Conservation (phyloP, 2,797 vertebrate genomes). For the Malurus leucopterus region DNA sequence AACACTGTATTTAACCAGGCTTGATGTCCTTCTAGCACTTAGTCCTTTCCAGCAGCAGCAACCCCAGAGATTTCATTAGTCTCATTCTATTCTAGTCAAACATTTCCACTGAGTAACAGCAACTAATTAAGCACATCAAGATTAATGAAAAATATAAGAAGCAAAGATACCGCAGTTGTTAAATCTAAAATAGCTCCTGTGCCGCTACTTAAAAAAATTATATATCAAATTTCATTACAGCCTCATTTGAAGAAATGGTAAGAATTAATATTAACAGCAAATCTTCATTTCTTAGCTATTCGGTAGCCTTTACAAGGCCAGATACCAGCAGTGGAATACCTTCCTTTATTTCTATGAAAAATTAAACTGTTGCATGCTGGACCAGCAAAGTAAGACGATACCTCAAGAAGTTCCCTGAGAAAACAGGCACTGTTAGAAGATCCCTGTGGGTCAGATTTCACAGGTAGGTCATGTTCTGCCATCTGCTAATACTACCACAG, state of each 20-base stretch:
- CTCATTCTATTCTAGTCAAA: conserved; percentile 20
- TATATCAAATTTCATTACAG: conserved; percentile 29
- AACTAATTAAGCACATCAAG: conserved; percentile 55
- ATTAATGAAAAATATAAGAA: conserved; percentile 47
- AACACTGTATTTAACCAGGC: neutral
- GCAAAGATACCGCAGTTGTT: neutral
- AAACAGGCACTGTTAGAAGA: neutral
- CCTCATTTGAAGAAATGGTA: neutral
- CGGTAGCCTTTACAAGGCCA: neutral
- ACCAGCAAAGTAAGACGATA: neutral
- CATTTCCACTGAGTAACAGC: conserved; percentile 28
- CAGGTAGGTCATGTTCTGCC: neutral
- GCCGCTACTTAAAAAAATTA: neutral
- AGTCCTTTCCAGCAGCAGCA: neutral
- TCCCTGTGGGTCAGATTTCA: neutral
- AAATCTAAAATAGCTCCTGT: conserved; percentile 35
- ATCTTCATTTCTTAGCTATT: conserved; percentile 14
- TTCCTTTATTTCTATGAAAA: neutral
- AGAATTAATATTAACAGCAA: conserved; percentile 32
- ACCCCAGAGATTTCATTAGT: conserved; percentile 9
- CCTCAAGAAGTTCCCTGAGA: neutral
- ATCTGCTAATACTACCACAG: conserved; percentile 26
- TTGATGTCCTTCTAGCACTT: neutral
- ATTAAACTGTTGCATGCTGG: neutral
- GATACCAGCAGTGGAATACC: neutral